Evolutionary conservation across 2,113 vertebrate species (phyloP), one percentile per base, ranked within the genome.

Genomic region (Bagarius yarrelli): DNA sequence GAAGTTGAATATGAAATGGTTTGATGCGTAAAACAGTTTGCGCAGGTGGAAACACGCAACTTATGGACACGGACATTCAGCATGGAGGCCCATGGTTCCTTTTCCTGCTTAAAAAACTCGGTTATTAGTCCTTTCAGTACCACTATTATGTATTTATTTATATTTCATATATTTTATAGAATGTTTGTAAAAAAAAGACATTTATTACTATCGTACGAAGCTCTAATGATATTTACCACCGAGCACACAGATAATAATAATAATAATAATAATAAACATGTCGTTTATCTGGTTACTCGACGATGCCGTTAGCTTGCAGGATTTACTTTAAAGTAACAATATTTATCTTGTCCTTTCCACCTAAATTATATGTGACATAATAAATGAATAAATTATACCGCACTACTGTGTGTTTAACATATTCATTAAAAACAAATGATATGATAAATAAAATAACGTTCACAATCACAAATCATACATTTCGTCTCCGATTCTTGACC

Each of bases 41-140:
- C 34, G 52, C 64, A 79, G 64, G 34, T 69, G n/a, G 34, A 59
- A 79, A 70, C 40, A n/a, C 27, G 52, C n/a, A 67, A 30, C 30
- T 36, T 23, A 25, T 36, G 30, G 61, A 53, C 15, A 40, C 50
- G 57, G 56, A 61, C 57, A 76, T 50, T 44, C 15, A 47, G 25
- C 25, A 27, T 15, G 44, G 59, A 77, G 75, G 75, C 75, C 75
- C 47, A 14, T 25, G 30, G 30, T 5, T 15, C 27, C 36, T 76
- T n/a, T 76, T 27, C 25, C 56, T 76, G n/a, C 27, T 44, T 5
- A 60, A 47, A 19, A 5, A 76, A 44, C 34, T 23, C 13, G 44
- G 56, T 27, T 60, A 76, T 27, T 13, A 44, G 15, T 90, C 85
- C 36, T 40, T 40, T 91, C 92, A 76, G 15, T 59, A 76, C 9